Conservation (phyloP, 2,113 vertebrate species). For the Oceanodroma tethys region DNA sequence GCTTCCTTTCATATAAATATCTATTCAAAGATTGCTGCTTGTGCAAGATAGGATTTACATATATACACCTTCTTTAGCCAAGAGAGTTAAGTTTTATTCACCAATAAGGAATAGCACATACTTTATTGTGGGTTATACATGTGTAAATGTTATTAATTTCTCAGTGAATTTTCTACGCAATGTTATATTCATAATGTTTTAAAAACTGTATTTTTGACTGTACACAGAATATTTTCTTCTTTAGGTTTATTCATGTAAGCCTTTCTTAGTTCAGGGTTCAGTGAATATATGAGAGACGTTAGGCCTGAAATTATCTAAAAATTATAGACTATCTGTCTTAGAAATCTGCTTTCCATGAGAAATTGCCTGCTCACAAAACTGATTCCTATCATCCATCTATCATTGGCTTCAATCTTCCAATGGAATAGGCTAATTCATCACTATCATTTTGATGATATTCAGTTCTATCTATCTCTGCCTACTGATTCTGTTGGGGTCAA, state of each 20-base stretch:
- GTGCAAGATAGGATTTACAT: background rate
- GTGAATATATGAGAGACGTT: background rate
- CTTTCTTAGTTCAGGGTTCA: background rate
- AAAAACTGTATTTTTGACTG: background rate
- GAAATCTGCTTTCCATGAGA: constrained; percentile 37
- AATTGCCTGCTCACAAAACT: constrained; percentile 22
- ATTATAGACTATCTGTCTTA: background rate
- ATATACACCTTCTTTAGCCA: background rate
- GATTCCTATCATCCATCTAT: constrained; percentile 37
- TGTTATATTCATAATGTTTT: background rate
- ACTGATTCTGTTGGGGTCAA: background rate
- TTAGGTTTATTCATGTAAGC: background rate
- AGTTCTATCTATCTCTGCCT: background rate
- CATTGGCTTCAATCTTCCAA: constrained; percentile 58
- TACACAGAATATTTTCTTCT: background rate
- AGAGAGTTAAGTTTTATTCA: background rate
- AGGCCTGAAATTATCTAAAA: constrained; percentile 19
- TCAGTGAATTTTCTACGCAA: background rate
- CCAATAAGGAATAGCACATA: background rate
- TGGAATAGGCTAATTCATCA: constrained; percentile 63
- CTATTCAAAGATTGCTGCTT: background rate
- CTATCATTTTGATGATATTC: constrained; percentile 23
- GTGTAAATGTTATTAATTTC: background rate
- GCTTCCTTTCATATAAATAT: background rate
- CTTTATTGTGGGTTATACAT: background rate